Conservation (phyloP, 2,113 vertebrate species). For the Phodopus roborovskii region DNA sequence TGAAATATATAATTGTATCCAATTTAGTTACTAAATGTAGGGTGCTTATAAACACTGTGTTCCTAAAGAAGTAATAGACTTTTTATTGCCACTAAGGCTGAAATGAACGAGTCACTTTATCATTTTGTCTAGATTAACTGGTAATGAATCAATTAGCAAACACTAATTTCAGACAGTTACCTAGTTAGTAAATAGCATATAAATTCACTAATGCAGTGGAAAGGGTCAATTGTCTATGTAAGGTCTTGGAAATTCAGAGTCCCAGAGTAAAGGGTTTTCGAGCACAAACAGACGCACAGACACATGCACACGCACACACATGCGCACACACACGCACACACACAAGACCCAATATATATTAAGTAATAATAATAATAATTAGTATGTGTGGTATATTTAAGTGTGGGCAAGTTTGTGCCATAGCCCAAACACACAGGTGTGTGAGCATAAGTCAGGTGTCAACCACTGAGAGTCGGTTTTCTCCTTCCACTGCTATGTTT, state of each 20-base stretch:
- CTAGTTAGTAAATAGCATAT: conserved; percentile 58
- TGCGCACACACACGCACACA: too few species aligned
- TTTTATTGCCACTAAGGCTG: conserved; percentile 67
- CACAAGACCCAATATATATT: neutral
- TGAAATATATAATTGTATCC: conserved; percentile 58
- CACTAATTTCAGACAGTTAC: conserved; percentile 44
- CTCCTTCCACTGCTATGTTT: neutral
- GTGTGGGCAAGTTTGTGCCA: neutral
- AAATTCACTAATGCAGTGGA: conserved; percentile 30
- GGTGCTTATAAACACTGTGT: conserved; percentile 47
- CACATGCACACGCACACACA: neutral
- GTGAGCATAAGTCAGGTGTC: too few species aligned
- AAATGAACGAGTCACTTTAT: conserved; percentile 67
- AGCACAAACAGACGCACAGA: neutral
- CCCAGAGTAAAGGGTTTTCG: neutral
- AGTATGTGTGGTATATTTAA: neutral
- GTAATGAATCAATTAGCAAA: conserved; percentile 62
- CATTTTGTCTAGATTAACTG: conserved; percentile 66
- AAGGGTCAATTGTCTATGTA: neutral
- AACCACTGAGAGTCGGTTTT: neutral
- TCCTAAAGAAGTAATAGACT: conserved; percentile 72
- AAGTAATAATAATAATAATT: neutral
- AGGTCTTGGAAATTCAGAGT: neutral
- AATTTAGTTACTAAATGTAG: conserved; percentile 59
- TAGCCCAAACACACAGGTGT: neutral